phyloP scores from a whole-genome alignment of 2,797 vertebrate genomes.

The Periparus ater region DNA sequence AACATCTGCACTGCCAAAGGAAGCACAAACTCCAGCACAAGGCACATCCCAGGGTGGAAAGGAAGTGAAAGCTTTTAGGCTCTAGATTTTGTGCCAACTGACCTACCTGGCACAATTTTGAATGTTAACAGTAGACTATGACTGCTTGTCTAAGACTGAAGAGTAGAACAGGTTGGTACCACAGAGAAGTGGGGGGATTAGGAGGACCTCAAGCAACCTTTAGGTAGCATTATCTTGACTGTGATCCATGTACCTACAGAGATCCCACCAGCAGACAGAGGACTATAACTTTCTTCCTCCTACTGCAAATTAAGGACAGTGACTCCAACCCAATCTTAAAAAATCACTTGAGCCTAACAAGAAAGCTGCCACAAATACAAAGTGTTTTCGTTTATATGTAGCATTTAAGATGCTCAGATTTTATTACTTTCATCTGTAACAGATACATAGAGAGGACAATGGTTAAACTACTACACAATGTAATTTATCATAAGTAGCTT shows the following conservation, averaged over 20 bases:
- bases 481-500: background rate
- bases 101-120: background rate
- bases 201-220: background rate
- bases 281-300: background rate
- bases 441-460: background rate
- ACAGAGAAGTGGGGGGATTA: background rate
- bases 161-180: background rate
- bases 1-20: background rate
- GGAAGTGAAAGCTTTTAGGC: background rate
- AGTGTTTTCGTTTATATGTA: background rate
- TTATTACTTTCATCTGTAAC: background rate
- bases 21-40: background rate
- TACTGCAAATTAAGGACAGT: background rate
- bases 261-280: background rate
- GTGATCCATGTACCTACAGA: background rate
- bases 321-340: background rate
- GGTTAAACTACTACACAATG: background rate
- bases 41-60: background rate
- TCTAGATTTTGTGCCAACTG: background rate
- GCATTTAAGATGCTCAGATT: background rate
- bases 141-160: background rate
- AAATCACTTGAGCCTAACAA: background rate
- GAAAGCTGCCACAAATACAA: background rate
- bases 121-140: background rate
- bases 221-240: background rate